These are phyloP conservation scores for Siderastrea siderea DNA, from an alignment of 92 coral and sea anemone species.

Conservation along the genomic window DNA sequence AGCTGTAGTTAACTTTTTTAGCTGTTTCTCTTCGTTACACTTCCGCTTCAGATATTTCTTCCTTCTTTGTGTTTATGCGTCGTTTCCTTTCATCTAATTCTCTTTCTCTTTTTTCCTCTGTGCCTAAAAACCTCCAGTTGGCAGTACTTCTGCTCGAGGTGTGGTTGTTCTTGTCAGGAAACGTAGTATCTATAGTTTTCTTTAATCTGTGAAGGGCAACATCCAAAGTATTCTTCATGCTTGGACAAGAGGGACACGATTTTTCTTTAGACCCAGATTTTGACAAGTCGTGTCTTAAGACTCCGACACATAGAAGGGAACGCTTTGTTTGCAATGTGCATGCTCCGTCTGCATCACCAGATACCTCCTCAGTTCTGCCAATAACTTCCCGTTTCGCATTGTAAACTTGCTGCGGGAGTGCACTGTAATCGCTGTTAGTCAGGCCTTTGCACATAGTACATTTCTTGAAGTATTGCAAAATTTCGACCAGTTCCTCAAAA, in stretches of 20 bases:
- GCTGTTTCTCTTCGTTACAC: constrained; percentile 41
- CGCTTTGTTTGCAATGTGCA: too few species aligned
- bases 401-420: too few species aligned
- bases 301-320: neutral
- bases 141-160: constrained; percentile 21
- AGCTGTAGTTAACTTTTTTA: constrained; percentile 23
- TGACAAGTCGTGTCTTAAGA: neutral
- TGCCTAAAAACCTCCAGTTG: constrained; percentile 45
- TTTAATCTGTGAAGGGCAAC: constrained; percentile 9
- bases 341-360: too few species aligned
- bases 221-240: constrained; percentile 20
- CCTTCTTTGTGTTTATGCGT: constrained; percentile 46
- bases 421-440: too few species aligned
- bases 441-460: too few species aligned
- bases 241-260: neutral
- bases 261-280: too few species aligned
- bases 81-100: constrained; percentile 48
- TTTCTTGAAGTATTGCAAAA: too few species aligned
- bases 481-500: too few species aligned
- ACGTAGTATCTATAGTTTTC: too few species aligned
- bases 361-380: too few species aligned
- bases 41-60: constrained; percentile 34
- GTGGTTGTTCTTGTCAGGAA: too few species aligned
- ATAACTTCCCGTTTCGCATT: too few species aligned
- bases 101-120: constrained; percentile 25